Evolutionary conservation across 1,140 invertebrate species (phyloP), one percentile per base, ranked within the genome.

Genomic region (Pararge aegeria): DNA sequence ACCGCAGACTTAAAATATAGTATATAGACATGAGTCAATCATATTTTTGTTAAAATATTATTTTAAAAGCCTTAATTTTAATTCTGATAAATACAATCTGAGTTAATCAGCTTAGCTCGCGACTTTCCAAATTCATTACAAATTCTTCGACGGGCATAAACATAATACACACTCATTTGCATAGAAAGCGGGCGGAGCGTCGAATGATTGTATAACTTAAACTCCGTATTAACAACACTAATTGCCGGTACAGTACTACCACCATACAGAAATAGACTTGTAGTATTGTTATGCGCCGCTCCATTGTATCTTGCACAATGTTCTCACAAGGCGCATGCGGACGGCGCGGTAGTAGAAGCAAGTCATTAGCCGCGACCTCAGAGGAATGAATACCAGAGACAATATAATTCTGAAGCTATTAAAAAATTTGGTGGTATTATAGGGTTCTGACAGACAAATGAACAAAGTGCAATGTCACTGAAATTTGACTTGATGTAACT

Each of bases 181-280:
- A 55, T 51, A 60, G 62, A 59, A 59, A 50, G 54, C 21, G 38
- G n/a, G 15, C 61, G 29, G 54, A 64, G 42, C 20, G 55, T 19
- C 29, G 55, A 54, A 42, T 55, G 57, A 63, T 62, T 65, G 63
- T 64, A 70, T 71, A 66, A 70, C 74, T 49, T 74, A 55, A 52
- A 75, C 52, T 70, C 51, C 59, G 70, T 66, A 79, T 79, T 75
- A 79, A 75, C 70, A 59, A 64, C 62, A 70, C 68, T 85, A 83
- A 85, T 85, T 83, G 74, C 61, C 55, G 64, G 59, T 71, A 73
- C 71, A 76, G 68, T 73, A 68, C 63, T 68, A 61, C 62, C 66
- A 68, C n/a, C n/a, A n/a, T n/a, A n/a, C n/a, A n/a, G n/a, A 75
- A 80, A 75, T 76, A 79, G 69, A 80, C 63, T 76, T 68, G 66